Percentiles rank a stretch among this genome's conserved stretches.
Conservation (phyloP, 1,140 invertebrate genomes). For the Listronotus bonariensis region DNA sequence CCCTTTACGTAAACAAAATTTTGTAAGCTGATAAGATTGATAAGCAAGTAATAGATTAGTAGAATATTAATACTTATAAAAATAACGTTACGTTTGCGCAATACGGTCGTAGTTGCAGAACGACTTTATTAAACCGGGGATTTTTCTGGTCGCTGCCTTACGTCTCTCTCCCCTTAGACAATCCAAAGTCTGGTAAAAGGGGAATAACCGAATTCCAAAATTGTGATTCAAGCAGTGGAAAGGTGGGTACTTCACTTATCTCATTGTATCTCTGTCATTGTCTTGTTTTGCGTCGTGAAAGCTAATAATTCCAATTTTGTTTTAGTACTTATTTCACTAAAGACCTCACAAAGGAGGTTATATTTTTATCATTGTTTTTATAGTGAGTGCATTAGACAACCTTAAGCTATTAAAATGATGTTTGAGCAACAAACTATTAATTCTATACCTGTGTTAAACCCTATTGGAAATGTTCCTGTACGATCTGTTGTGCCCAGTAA, state of each 20-base stretch:
- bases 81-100: too few species aligned
- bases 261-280: too few species aligned
- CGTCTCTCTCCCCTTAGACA: constrained; percentile 16
- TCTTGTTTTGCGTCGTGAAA: not conserved
- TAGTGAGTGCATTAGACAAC: too few species aligned
- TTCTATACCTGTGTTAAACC: too few species aligned
- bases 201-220: constrained; percentile 24
- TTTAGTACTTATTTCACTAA: not conserved
- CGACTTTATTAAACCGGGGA: constrained; percentile 6
- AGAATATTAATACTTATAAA: too few species aligned
- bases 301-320: not conserved
- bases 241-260: not conserved
- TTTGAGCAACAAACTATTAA: not conserved
- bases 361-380: too few species aligned
- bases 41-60: too few species aligned
- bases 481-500: constrained; percentile 4
- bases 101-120: not conserved
- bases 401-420: not conserved
- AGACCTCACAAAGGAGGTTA: too few species aligned
- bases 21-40: not conserved
- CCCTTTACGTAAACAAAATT: not conserved
- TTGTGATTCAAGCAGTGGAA: too few species aligned
- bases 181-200: constrained; percentile 6
- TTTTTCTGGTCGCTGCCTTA: constrained; percentile 14
- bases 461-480: not conserved